These are phyloP conservation scores for Corella eumyota DNA, from an alignment of 23 tunicate genomes.

Conservation along the genomic window DNA sequence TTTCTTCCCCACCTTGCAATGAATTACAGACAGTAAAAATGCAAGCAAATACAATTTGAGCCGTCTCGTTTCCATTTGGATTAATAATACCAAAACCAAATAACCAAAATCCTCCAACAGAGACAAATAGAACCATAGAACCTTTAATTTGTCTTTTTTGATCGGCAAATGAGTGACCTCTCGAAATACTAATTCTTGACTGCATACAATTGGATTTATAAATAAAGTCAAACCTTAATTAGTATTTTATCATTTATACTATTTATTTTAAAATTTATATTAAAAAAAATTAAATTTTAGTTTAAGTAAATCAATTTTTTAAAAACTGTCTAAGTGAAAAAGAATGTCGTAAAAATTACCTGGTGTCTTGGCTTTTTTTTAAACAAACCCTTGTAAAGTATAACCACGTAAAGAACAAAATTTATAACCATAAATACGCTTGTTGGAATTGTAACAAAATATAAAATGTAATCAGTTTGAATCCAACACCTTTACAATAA, in stretches of 20 bases:
- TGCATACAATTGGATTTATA: background rate
- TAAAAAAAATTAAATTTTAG: too few species aligned
- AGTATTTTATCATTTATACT: background rate
- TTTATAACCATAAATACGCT: background rate
- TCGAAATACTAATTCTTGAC: too few species aligned
- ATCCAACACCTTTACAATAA: conserved; percentile 3
- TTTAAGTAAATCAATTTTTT: too few species aligned
- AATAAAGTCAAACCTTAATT: background rate
- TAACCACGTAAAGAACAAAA: background rate
- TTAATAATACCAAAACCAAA: conserved; percentile 5
- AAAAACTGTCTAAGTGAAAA: too few species aligned
- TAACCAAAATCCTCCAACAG: conserved; percentile 15
- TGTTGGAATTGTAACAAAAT: conserved; percentile 1
- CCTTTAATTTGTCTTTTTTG: background rate
- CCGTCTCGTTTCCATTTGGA: background rate
- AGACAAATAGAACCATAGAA: background rate
- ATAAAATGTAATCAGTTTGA: background rate
- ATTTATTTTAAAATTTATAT: background rate
- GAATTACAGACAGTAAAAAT: conserved; percentile 13
- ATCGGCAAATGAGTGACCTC: too few species aligned
- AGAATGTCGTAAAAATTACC: too few species aligned
- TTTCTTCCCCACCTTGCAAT: conserved; percentile 18
- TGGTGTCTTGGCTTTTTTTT: too few species aligned
- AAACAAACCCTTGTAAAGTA: background rate
- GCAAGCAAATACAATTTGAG: conserved; percentile 6